Percentiles rank a stretch among this genome's conserved stretches.
These are phyloP conservation scores for Acanthoscelides obtectus DNA, from an alignment of 2,888 invertebrate species.

Conservation along the genomic window DNA sequence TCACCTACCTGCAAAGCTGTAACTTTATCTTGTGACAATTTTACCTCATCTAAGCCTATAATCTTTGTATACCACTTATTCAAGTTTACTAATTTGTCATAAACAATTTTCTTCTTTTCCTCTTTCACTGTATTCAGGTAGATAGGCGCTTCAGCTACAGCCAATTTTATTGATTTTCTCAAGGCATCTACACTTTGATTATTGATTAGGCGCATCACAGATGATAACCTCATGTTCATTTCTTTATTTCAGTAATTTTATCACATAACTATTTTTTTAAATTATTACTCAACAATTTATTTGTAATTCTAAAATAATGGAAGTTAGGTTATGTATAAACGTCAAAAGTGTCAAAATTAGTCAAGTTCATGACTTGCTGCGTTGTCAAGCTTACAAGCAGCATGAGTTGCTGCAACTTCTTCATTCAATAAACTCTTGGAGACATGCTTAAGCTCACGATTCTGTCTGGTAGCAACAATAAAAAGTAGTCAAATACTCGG, in stretches of 20 bases:
- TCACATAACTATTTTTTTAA: neutral
- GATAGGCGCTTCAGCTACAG: constrained; percentile 28
- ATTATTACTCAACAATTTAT: too few species aligned
- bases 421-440: too few species aligned
- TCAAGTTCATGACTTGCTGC: too few species aligned
- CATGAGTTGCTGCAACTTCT: too few species aligned
- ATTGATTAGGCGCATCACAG: constrained; percentile 14
- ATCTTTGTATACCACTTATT: constrained; percentile 66
- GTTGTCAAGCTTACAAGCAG: too few species aligned
- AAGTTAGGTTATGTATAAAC: too few species aligned
- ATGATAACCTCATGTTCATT: constrained; percentile 18
- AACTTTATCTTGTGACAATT: constrained; percentile 68
- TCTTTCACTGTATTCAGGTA: constrained; percentile 28
- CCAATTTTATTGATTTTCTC: constrained; percentile 25
- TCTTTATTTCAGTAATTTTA: neutral
- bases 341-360: too few species aligned
- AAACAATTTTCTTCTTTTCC: constrained; percentile 34
- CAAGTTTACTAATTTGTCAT: constrained; percentile 49
- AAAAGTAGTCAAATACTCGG: too few species aligned
- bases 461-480: too few species aligned
- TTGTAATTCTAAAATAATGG: too few species aligned
- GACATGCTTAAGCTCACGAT: too few species aligned
- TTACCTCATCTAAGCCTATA: constrained; percentile 74
- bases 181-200: constrained; percentile 23
- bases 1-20: constrained; percentile 58